phyloP scores from a whole-genome alignment of 2,113 vertebrate species.

The Gobius niger region DNA sequence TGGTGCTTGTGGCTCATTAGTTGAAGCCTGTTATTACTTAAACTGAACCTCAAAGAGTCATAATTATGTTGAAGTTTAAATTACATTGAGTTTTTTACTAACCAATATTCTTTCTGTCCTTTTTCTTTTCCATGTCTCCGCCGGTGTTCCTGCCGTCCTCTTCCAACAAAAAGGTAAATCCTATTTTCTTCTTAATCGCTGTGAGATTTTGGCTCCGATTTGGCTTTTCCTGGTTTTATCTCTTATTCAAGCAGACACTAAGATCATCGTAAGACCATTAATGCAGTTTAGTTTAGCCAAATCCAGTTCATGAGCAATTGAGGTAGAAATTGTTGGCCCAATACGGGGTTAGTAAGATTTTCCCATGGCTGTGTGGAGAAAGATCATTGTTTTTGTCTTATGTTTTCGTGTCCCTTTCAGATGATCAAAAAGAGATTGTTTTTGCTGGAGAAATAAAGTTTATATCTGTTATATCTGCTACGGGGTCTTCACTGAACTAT shows the following conservation, averaged over 20 bases:
- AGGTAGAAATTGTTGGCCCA: not conserved
- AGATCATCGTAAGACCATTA: not conserved
- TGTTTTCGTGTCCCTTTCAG: not conserved
- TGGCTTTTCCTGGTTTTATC: not conserved
- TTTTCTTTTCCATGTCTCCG: slow-evolving; percentile 66
- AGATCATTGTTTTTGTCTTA: not conserved
- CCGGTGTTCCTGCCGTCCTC: slow-evolving; percentile 20
- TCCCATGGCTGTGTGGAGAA: not conserved
- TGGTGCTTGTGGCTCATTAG: no score
- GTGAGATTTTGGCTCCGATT: slow-evolving; percentile 2
- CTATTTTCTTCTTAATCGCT: not conserved
- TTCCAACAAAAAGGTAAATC: slow-evolving; percentile 62
- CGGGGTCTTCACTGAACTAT: not conserved
- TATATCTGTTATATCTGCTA: no score
- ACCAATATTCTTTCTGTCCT: slow-evolving; percentile 20
- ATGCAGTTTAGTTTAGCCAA: not conserved
- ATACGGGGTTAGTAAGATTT: not conserved
- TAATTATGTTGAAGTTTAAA: not conserved
- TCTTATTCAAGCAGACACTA: not conserved
- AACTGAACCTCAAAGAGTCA: no score
- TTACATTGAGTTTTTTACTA: not conserved
- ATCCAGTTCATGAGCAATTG: not conserved
- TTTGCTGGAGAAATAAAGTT: no score
- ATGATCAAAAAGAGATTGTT: no score
- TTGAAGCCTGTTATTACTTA: no score